These are phyloP conservation scores for Parochlus steinenii DNA, from an alignment of 2,888 invertebrate genomes.

Conservation along the genomic window DNA sequence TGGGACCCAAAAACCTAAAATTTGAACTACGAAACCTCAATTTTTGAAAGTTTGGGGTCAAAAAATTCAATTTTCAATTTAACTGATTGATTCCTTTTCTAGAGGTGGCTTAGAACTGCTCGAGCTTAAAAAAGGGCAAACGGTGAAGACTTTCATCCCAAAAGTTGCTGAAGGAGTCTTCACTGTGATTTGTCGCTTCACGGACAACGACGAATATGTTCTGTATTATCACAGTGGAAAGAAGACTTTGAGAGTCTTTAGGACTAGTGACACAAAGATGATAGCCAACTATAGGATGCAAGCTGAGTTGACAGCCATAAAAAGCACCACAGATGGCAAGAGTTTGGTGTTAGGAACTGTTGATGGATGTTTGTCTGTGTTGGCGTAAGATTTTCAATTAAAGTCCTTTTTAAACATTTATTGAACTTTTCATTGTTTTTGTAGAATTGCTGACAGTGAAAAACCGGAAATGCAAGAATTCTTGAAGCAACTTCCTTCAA, in stretches of 20 bases:
- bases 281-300: slow-evolving; percentile 87
- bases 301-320: slow-evolving; percentile 75
- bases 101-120: slow-evolving; percentile 86
- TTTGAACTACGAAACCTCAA: too few relatives aligned
- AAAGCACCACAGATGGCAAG: slow-evolving; percentile 68
- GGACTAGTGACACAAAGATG: slow-evolving; percentile 76
- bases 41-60: too few relatives aligned
- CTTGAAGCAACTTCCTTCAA: slow-evolving; percentile 47
- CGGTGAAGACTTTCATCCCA: slow-evolving; percentile 79
- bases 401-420: too few relatives aligned
- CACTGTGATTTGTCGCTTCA: slow-evolving; percentile 87
- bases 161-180: slow-evolving; percentile 95
- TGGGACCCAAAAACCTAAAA: too few relatives aligned
- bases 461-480: slow-evolving; percentile 47
- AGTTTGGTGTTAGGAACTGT: slow-evolving; percentile 78
- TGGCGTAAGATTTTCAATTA: slow-evolving; percentile 54
- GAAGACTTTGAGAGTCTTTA: slow-evolving; percentile 84
- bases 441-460: slow-evolving; percentile 46
- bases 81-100: slow-evolving; percentile 18
- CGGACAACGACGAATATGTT: slow-evolving; percentile 85
- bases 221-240: slow-evolving; percentile 93
- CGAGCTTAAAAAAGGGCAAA: slow-evolving; percentile 78
- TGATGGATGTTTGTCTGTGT: slow-evolving; percentile 84
- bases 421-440: too few relatives aligned
- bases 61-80: slow-evolving; percentile 6